Base-by-base conservation (phyloP, 2,113 vertebrate species). In the Sturnus vulgaris region DNA sequence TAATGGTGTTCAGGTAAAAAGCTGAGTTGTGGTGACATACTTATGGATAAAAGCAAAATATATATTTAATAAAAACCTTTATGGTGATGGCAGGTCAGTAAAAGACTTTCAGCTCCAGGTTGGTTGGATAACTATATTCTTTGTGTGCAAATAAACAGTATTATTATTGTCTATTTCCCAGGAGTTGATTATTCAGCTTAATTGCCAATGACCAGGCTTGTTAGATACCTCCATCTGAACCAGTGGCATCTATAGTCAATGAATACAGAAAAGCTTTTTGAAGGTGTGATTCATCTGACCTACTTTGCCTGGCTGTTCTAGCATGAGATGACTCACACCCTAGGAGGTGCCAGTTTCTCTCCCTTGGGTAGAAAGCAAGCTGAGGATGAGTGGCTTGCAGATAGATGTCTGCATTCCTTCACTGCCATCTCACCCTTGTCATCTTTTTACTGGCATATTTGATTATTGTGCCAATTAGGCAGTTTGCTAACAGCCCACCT, bases 401-500 rank as follows among this genome's bases (percentile, higher is more conserved):
- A 61, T 69, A 49, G 66, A 50, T 52, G 46, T 33, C 66, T 52
- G 75, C n/a, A 50, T 77, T 93, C 59, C 82, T 73, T 61, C 52
- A 37, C 64, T 81, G 59, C 59, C 37, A 31, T 60, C 44, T 79
- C 65, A 75, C 37, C 25, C 44, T 47, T 82, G 53, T 55, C 3
- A 0, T 87, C 78, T 79, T 90, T 88, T 86, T 55, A 61, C 37
- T 83, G 64, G 31, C 18, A 52, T 77, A 59, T 80, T 59, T 81
- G 57, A 56, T 93, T 86, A 50, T 70, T 70, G 47, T 53, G 37
- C 39, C 39, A 42, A 69, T 82, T 65, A 90, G 71, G 59, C 68
- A 73, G 88, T 90, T 96, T 95, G 82, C 35, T 88, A 49, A 86
- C 88, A 90, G 82, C 71, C 85, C 82, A 77, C 80, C 90, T 70